These are phyloP conservation scores for Pungitius pungitius DNA, from an alignment of 2,113 vertebrate species.

Conservation along the genomic window DNA sequence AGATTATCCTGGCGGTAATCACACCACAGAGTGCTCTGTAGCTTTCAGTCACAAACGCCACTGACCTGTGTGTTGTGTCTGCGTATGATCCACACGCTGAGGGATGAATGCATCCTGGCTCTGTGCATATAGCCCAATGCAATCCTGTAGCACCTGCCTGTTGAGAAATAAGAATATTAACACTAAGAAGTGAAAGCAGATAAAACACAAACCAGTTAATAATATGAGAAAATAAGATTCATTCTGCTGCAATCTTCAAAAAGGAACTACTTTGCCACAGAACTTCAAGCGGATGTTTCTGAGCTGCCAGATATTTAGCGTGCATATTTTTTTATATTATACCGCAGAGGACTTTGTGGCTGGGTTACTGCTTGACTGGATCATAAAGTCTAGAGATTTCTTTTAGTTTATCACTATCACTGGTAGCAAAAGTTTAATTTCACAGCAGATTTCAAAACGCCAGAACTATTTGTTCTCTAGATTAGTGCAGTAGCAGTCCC, in stretches of 20 bases:
- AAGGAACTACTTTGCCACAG: constrained; percentile 37
- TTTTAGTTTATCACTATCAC: constrained; percentile 42
- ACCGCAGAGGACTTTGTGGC: constrained; percentile 54
- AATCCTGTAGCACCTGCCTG: too few relatives aligned
- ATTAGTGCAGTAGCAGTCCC: constrained; percentile 6
- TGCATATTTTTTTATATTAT: constrained; percentile 66
- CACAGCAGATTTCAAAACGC: constrained; percentile 59
- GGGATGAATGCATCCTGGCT: constrained; percentile 11
- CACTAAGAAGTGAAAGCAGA: constrained; percentile 13
- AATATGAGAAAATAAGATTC: too few relatives aligned
- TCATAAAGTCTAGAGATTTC: constrained; percentile 61
- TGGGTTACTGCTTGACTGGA: constrained; percentile 55
- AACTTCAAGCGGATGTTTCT: constrained; percentile 59
- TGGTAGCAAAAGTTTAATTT: constrained; percentile 60
- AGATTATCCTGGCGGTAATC: constrained; percentile 72
- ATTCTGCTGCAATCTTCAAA: background rate
- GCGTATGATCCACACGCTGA: constrained; percentile 32
- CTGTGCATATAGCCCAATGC: background rate
- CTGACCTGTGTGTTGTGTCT: constrained; percentile 60
- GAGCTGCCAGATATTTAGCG: constrained; percentile 63
- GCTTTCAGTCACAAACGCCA: constrained; percentile 64
- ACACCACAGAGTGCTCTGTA: constrained; percentile 42
- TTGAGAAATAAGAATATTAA: constrained; percentile 1
- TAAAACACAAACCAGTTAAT: constrained; percentile 8
- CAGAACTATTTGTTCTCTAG: constrained; percentile 41